Conservation (phyloP, 2,113 vertebrate species). For the Caretta caretta region DNA sequence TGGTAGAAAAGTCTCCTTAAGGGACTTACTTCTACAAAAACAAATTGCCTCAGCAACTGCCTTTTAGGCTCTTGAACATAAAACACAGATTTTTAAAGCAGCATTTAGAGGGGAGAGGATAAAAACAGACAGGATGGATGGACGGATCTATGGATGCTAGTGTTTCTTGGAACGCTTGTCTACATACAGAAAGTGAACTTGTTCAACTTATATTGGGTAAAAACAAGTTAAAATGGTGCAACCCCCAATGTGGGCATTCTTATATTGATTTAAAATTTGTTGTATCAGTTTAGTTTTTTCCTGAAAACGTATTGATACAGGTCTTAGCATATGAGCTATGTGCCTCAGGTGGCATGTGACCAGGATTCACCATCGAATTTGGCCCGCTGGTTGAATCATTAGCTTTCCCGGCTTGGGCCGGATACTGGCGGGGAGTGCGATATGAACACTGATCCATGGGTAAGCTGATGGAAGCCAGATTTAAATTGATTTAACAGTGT, state of each 20-base stretch:
- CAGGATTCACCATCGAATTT: too few species aligned
- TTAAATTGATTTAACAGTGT: conserved; percentile 1
- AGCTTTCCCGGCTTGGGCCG: too few species aligned
- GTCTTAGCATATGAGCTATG: neutral
- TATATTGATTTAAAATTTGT: neutral
- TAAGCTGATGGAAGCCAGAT: neutral
- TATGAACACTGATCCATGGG: neutral
- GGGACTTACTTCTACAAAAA: conserved; percentile 25
- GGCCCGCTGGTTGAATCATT: too few species aligned
- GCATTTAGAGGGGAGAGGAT: neutral
- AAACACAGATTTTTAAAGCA: neutral
- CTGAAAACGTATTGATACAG: neutral
- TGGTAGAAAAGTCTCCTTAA: conserved; percentile 8
- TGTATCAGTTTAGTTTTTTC: neutral
- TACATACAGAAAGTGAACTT: neutral
- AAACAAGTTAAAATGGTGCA: neutral
- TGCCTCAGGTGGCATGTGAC: too few species aligned
- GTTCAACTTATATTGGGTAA: neutral
- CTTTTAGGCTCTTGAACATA: conserved; percentile 10
- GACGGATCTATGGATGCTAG: neutral
- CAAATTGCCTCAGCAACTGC: neutral
- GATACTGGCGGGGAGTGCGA: too few species aligned
- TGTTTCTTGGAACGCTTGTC: neutral
- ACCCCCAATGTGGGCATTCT: neutral
- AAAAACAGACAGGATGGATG: neutral